phyloP scores from a whole-genome alignment of 2,888 invertebrate species.

The Ypsolopha scabrella region DNA sequence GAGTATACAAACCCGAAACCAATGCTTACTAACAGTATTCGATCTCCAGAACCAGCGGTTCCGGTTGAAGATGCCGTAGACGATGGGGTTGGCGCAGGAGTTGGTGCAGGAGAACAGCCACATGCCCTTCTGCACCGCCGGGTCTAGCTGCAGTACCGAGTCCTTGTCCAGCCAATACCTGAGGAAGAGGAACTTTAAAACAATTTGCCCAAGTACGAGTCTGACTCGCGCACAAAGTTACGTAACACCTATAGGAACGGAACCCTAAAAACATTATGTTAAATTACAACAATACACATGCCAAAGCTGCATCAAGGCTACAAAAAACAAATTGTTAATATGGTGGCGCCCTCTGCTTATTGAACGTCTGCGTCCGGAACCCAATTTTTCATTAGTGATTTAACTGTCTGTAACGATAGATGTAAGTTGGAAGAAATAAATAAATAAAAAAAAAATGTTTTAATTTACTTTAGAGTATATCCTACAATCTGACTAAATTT shows the following conservation, averaged over 20 bases:
- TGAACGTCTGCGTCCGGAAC: not conserved
- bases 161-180: conserved; percentile 88
- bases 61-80: conserved; percentile 88
- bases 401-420: not conserved
- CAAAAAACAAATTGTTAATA: too few species aligned
- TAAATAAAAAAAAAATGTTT: too few species aligned
- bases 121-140: conserved; percentile 84
- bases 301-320: too few species aligned
- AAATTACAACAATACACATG: too few species aligned
- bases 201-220: not conserved
- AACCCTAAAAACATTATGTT: too few species aligned
- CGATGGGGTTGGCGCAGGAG: conserved; percentile 96
- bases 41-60: conserved; percentile 70
- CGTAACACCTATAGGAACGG: too few species aligned
- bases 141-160: conserved; percentile 74
- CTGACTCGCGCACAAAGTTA: too few species aligned
- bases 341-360: too few species aligned
- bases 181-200: conserved; percentile 5
- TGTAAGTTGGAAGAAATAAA: too few species aligned
- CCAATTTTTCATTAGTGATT: not conserved
- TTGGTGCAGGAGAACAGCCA: conserved; percentile 97
- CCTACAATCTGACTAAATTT: too few species aligned
- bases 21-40: conserved; percentile 33
- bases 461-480: too few species aligned
- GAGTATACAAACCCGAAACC: not conserved